Percentiles rank a stretch among this genome's conserved stretches.
Evolutionary conservation across 2,797 vertebrate genomes (phyloP).

Genomic region (Stomatorhinus walkeri): DNA sequence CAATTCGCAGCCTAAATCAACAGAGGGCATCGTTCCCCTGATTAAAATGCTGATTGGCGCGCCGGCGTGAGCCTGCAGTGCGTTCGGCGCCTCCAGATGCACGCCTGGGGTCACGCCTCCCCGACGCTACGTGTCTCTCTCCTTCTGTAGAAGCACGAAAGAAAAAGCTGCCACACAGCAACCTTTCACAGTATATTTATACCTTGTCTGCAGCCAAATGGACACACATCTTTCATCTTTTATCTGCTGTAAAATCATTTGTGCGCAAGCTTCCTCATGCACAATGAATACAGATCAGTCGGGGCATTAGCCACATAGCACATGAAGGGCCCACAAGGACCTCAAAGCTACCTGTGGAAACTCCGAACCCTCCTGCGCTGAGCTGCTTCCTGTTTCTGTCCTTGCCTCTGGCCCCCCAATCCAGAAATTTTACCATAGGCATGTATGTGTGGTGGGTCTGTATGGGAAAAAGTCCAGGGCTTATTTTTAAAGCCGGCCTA

Average conservation of each 20-base stretch:
- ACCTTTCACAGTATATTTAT: background rate
- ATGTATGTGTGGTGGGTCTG: background rate
- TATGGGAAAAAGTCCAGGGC: background rate
- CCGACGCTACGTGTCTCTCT: background rate
- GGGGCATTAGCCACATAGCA: background rate
- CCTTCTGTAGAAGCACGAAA: background rate
- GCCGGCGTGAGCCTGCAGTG: background rate
- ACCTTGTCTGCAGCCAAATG: background rate
- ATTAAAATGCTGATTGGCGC: slow-evolving; percentile 13
- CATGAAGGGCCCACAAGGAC: background rate
- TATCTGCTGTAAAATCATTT: slow-evolving; percentile 6
- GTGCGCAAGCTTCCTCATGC: background rate
- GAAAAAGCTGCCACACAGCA: background rate
- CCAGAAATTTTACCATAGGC: background rate
- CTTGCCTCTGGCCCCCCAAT: background rate
- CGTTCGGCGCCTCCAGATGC: background rate
- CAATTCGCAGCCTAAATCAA: slow-evolving; percentile 20
- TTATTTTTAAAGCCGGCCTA: background rate
- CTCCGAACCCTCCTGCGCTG: background rate
- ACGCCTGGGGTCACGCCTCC: background rate
- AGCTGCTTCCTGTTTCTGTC: background rate
- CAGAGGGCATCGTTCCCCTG: slow-evolving; percentile 11
- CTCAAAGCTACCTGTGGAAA: background rate
- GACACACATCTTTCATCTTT: background rate
- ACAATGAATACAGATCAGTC: background rate